phyloP scores from a whole-genome alignment of 2,888 invertebrate species.

The Zeuzera pyrina region DNA sequence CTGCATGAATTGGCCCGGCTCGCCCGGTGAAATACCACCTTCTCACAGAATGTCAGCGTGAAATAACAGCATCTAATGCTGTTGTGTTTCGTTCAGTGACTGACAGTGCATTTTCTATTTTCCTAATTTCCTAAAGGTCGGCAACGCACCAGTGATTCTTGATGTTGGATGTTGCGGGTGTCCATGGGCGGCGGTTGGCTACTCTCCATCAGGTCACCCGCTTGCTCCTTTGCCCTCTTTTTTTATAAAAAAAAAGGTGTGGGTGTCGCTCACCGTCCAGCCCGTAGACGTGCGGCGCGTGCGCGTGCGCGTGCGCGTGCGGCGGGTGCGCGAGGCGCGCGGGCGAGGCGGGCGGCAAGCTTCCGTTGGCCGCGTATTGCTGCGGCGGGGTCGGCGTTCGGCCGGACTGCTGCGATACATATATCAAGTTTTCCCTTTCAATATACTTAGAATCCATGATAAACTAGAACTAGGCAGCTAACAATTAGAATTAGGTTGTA shows the following conservation, averaged over 20 bases:
- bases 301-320: too few relatives aligned
- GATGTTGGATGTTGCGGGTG: neutral
- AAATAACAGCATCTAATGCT: too few relatives aligned
- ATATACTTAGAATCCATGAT: too few relatives aligned
- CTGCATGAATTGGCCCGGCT: too few relatives aligned
- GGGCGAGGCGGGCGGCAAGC: constrained; percentile 34
- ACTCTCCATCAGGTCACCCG: neutral
- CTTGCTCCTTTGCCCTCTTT: neutral
- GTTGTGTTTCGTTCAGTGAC: too few relatives aligned
- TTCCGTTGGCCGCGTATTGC: constrained; percentile 50
- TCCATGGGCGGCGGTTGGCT: neutral
- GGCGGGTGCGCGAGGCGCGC: constrained; percentile 50
- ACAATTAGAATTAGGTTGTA: too few relatives aligned
- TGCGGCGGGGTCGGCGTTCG: constrained; percentile 62
- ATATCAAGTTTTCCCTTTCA: too few relatives aligned
- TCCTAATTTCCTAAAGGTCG: too few relatives aligned
- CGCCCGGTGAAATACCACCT: too few relatives aligned
- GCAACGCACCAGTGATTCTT: neutral
- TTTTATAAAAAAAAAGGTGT: neutral
- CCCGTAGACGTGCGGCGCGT: constrained; percentile 50
- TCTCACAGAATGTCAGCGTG: too few relatives aligned
- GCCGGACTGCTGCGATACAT: constrained; percentile 55
- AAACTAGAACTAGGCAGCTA: too few relatives aligned
- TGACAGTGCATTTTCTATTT: too few relatives aligned
- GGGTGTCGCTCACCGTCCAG: constrained; percentile 40